These are phyloP conservation scores for Drosophila kohkoa DNA, from an alignment of 1,140 invertebrate genomes.

Conservation along the genomic window DNA sequence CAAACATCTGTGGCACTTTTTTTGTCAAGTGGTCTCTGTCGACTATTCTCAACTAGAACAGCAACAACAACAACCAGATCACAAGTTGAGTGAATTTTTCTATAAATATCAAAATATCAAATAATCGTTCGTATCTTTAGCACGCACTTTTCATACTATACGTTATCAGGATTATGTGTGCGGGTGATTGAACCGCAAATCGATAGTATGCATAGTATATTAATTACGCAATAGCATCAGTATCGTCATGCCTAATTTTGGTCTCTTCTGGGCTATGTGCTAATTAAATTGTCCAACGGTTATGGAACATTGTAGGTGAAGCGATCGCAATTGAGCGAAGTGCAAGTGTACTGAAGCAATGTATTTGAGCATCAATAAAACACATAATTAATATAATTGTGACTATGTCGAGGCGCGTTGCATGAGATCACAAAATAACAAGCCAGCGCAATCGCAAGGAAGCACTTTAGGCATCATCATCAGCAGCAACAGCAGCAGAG, in stretches of 20 bases:
- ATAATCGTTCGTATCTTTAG: constrained; percentile 24
- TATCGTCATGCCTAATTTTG: constrained; percentile 2
- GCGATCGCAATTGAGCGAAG: constrained; percentile 13
- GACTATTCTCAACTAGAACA: neutral
- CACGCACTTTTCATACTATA: constrained; percentile 21
- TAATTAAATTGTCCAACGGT: constrained; percentile 1
- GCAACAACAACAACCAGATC: neutral
- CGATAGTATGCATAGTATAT: neutral
- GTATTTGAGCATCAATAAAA: constrained; percentile 74
- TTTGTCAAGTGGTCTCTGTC: constrained; percentile 18
- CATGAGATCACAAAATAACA: constrained; percentile 51
- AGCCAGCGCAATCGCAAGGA: constrained; percentile 10
- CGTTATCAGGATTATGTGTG: constrained; percentile 14
- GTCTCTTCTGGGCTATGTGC: neutral
- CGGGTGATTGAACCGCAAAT: constrained; percentile 33
- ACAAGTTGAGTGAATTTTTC: constrained; percentile 46
- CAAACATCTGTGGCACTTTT: constrained; percentile 32
- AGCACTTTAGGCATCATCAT: constrained; percentile 22
- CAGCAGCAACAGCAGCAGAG: constrained; percentile 21
- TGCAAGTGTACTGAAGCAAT: constrained; percentile 31
- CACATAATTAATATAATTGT: constrained; percentile 79
- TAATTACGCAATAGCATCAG: neutral
- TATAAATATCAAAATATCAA: constrained; percentile 46
- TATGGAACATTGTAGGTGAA: constrained; percentile 28
- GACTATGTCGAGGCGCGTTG: constrained; percentile 17